Evolutionary conservation across 2,113 vertebrate species (phyloP), one percentile per base, ranked within the genome.

Genomic region (Sceloporus undulatus): DNA sequence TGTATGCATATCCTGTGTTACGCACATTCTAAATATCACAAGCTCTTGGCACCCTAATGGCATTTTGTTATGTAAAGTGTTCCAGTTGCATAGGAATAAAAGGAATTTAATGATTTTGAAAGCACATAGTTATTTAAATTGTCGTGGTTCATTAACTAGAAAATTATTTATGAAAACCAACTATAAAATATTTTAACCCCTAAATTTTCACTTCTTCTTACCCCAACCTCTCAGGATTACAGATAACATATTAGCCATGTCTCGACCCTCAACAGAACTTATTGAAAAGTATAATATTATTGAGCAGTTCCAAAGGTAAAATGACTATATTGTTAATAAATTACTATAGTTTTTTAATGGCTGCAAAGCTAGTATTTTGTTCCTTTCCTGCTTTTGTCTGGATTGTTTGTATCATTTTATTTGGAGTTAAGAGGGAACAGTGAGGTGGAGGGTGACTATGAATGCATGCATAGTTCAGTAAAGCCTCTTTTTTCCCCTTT

Each of bases 231-330:
- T 27, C 62, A 99, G 99, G 99, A 97, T 99, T 86, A 99, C 99
- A 80, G 98, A 99, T 95, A 98, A 97, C 76, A 97, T 99, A 94
- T 95, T 99, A 89, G 98, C 98, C 82, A 99, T 98, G 98, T 98
- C 98, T 87, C 98, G 99, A 93, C 98, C 99, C 54, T 99, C 99
- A 54, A 98, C 98, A 54, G 98, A 99, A 95, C 95, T 98, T 84
- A 98, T 99, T 77, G 97, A 98, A 85, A 99, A 98, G 93, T 99
- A 98, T 96, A 95, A 95, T 90, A 96, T 99, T 85, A 98, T 99
- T 59, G 95, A 98, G 77, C 98, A 99, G 87, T 99, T 99, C 92
- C 96, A 97, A 92, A 97, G 97, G 99, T 99, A 97, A 92, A 88
- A 71, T 78, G 42, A 59, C 25, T 70, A 0, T 7, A 11, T 14